phyloP scores from a whole-genome alignment of 1,140 invertebrate genomes.

The Potamilus streckersoni region DNA sequence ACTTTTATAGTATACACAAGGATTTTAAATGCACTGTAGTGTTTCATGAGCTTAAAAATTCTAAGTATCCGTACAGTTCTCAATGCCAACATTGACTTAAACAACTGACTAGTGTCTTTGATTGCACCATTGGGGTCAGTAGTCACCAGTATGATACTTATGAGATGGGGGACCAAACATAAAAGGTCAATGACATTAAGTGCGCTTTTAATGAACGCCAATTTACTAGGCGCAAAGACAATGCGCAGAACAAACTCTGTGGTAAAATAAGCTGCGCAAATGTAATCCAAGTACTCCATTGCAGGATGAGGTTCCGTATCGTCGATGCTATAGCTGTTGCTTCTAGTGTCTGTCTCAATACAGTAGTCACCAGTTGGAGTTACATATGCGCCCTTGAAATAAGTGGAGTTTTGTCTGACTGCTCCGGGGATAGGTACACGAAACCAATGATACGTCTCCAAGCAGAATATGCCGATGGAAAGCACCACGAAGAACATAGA shows the following conservation, averaged over 20 bases:
- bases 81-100: slow-evolving; percentile 55
- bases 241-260: slow-evolving; percentile 53
- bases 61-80: slow-evolving; percentile 59
- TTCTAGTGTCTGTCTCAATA: slow-evolving; percentile 20
- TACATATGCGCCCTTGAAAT: slow-evolving; percentile 11
- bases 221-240: slow-evolving; percentile 57
- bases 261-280: slow-evolving; percentile 60
- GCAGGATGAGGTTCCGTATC: slow-evolving; percentile 52
- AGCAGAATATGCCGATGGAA: slow-evolving; percentile 62
- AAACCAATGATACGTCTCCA: slow-evolving; percentile 62
- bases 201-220: slow-evolving; percentile 48
- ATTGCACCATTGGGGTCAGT: slow-evolving; percentile 43
- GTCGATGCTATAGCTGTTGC: slow-evolving; percentile 28
- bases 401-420: slow-evolving; percentile 27
- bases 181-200: slow-evolving; percentile 65
- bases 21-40: slow-evolving; percentile 67
- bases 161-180: slow-evolving; percentile 62
- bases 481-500: slow-evolving; percentile 64
- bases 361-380: slow-evolving; percentile 47
- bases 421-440: slow-evolving; percentile 41
- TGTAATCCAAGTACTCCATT: slow-evolving; percentile 59
- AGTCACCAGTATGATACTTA: slow-evolving; percentile 56
- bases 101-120: slow-evolving; percentile 41
- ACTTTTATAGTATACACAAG: slow-evolving; percentile 66
- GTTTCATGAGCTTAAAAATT: slow-evolving; percentile 67